A percentile compares a stretch with the other conserved stretches of the same genome.
Evolutionary conservation across 2,888 invertebrate genomes (phyloP).

Genomic region (Empis stercorea): DNA sequence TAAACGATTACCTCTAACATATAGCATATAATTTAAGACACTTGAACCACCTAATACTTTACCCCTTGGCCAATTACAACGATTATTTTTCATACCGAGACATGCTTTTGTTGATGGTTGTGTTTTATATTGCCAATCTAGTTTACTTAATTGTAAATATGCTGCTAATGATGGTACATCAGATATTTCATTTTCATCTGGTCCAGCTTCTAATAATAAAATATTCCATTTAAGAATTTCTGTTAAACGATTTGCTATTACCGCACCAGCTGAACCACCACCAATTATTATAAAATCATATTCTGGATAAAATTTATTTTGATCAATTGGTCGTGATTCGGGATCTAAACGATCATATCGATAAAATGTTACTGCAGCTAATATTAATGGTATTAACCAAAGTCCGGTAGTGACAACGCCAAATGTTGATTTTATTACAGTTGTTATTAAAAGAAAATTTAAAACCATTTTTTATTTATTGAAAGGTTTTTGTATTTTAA

Average conservation of each 20-base stretch:
- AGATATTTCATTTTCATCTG: slow-evolving; percentile 76
- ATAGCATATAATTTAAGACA: slow-evolving; percentile 81
- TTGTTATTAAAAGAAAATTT: slow-evolving; percentile 60
- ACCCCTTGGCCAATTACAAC: slow-evolving; percentile 81
- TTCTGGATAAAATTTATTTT: slow-evolving; percentile 50
- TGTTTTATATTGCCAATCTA: slow-evolving; percentile 85
- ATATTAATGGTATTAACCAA: slow-evolving; percentile 71
- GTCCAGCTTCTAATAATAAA: slow-evolving; percentile 70
- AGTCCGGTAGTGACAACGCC: slow-evolving; percentile 63
- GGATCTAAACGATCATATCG: slow-evolving; percentile 72
- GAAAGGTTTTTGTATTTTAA: background rate
- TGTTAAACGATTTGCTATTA: slow-evolving; percentile 67
- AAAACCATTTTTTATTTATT: slow-evolving; percentile 46
- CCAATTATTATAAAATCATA: slow-evolving; percentile 79
- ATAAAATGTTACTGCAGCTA: slow-evolving; percentile 69
- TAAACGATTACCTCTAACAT: slow-evolving; percentile 67
- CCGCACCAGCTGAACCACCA: slow-evolving; percentile 82
- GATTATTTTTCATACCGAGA: slow-evolving; percentile 65
- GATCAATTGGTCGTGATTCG: slow-evolving; percentile 60
- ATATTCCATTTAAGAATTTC: slow-evolving; percentile 67
- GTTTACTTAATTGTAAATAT: slow-evolving; percentile 69
- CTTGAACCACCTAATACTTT: slow-evolving; percentile 83
- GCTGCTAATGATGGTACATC: slow-evolving; percentile 79
- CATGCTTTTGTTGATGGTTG: slow-evolving; percentile 71
- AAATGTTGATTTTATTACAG: slow-evolving; percentile 59